Percentiles rank a stretch among this genome's conserved stretches.
Conservation (phyloP, 2,888 invertebrate species). For the Hecatera dysodea region DNA sequence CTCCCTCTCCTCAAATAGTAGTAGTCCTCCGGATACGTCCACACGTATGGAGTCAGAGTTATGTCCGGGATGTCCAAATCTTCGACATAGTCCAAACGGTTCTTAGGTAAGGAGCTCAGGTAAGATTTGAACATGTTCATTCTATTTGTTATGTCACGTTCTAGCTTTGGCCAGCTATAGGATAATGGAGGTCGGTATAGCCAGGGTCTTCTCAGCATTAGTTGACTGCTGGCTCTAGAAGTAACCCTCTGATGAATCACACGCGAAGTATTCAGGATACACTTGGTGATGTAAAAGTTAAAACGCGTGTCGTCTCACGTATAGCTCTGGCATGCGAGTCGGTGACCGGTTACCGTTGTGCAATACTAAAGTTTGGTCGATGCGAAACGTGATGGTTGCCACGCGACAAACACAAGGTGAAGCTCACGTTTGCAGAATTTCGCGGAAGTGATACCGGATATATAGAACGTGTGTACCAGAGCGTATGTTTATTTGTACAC, state of each 20-base stretch:
- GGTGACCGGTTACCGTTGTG: conserved; percentile 30
- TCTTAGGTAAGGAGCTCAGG: conserved; percentile 80
- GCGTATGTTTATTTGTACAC: no score
- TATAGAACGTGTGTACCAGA: no score
- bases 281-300: not conserved
- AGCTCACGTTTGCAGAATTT: conserved; percentile 36
- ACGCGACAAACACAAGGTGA: conserved; percentile 41
- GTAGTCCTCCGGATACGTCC: conserved; percentile 75
- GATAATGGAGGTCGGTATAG: conserved; percentile 11
- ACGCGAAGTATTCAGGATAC: not conserved
- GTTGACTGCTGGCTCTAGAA: not conserved
- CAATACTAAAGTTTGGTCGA: conserved; percentile 67
- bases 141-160: conserved; percentile 40
- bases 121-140: conserved; percentile 82
- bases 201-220: conserved; percentile 19
- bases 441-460: conserved; percentile 1
- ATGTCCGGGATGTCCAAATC: conserved; percentile 83
- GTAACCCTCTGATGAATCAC: conserved; percentile 4
- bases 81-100: conserved; percentile 80
- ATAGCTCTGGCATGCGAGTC: conserved; percentile 8
- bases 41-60: conserved; percentile 76
- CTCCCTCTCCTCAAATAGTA: conserved; percentile 73
- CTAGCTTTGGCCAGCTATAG: conserved; percentile 28
- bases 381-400: conserved; percentile 67
- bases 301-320: conserved; percentile 40